A percentile compares a stretch with the other conserved stretches of the same genome.
These are phyloP conservation scores for Lepus oiostolus DNA, from an alignment of 2,797 vertebrate genomes.

Conservation along the genomic window DNA sequence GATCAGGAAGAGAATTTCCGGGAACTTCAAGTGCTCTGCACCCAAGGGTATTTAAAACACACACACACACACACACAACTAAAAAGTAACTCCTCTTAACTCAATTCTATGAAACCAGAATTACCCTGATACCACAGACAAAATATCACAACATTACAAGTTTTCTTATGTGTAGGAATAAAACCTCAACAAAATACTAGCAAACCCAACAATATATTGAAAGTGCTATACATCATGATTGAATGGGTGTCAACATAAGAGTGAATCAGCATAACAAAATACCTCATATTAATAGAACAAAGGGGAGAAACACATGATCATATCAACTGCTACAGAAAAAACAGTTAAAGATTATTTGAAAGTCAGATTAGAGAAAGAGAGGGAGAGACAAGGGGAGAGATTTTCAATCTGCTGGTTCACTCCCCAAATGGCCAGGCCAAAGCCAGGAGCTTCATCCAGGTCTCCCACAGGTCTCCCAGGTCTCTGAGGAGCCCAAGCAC, in stretches of 20 bases:
- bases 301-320: background rate
- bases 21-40: background rate
- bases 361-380: too few relatives aligned
- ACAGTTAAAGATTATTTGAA: background rate
- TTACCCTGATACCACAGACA: background rate
- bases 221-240: background rate
- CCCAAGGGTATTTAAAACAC: background rate
- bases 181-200: background rate
- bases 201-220: background rate
- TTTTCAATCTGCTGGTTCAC: too few relatives aligned
- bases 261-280: background rate
- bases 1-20: slow-evolving; percentile 11
- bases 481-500: too few relatives aligned
- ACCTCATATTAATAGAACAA: background rate
- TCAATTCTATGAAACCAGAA: background rate
- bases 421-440: too few relatives aligned
- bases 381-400: too few relatives aligned
- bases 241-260: background rate
- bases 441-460: too few relatives aligned
- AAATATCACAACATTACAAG: background rate
- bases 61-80: too few relatives aligned
- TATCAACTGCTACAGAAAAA: background rate
- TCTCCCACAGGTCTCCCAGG: too few relatives aligned
- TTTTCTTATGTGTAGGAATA: background rate
- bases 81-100: background rate